Conservation (phyloP, 37 sponge, comb jelly and placozoan genomes). For the Ephydatia muelleri region DNA sequence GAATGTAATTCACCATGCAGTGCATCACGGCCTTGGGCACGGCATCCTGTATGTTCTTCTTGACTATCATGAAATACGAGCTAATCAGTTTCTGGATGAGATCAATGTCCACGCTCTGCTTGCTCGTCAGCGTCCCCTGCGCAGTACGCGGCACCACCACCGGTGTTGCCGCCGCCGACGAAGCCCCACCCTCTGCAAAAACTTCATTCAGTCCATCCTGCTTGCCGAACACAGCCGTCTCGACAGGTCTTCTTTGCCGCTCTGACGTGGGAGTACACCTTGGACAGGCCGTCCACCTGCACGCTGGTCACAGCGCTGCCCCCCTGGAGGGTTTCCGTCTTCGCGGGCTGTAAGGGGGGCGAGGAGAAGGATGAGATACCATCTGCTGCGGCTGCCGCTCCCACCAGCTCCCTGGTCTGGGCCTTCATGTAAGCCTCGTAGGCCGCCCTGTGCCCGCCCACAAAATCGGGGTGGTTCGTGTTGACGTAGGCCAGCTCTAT, state of each 20-base stretch:
- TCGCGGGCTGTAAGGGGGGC: background rate
- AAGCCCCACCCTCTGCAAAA: background rate
- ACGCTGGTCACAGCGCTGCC: no score
- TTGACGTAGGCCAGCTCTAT: conserved; percentile 99
- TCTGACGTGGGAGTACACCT: background rate
- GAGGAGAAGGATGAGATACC: background rate
- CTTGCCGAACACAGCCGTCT: background rate
- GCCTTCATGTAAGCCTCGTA: conserved; percentile 77
- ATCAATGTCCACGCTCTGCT: conserved; percentile 74
- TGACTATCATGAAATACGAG: conserved; percentile 92
- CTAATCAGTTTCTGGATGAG: conserved; percentile 85
- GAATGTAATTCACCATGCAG: conserved; percentile 91
- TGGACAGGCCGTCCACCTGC: background rate
- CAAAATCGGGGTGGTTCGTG: conserved; percentile 99
- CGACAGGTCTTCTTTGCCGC: background rate
- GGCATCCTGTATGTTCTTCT: conserved; percentile 94
- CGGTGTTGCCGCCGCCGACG: background rate
- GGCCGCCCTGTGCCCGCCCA: conserved; percentile 82
- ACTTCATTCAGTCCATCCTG: background rate
- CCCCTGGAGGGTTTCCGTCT: background rate
- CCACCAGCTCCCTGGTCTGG: conserved; percentile 24
- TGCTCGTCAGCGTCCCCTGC: conserved; percentile 10
- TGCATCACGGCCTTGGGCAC: conserved; percentile 98
- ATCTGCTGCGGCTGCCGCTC: background rate
- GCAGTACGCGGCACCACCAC: no score